phyloP scores from a whole-genome alignment of 2,113 vertebrate genomes.

The Tretioscincus oriximinensis region DNA sequence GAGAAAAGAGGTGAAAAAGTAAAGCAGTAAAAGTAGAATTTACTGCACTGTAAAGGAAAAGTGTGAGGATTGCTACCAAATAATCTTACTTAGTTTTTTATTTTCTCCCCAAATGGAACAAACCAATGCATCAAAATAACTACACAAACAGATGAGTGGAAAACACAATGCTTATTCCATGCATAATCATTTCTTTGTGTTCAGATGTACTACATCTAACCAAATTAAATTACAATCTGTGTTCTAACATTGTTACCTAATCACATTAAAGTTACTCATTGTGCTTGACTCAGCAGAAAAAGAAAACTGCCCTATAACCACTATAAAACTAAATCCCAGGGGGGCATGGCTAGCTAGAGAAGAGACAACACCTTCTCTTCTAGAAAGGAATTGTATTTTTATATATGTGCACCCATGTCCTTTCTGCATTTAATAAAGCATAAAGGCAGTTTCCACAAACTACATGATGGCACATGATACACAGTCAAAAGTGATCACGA shows the following conservation, averaged over 20 bases:
- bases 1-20: not conserved
- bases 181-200: not conserved
- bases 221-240: not conserved
- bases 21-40: not conserved
- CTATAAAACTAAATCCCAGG: no score
- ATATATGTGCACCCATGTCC: no score
- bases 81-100: fast-evolving
- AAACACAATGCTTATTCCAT: not conserved
- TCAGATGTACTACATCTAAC: no score
- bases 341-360: no score
- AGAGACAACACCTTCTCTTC: no score
- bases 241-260: not conserved
- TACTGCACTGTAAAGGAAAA: not conserved
- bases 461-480: no score
- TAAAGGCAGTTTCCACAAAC: no score
- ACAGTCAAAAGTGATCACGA: no score
- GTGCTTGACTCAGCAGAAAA: not conserved
- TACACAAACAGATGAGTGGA: not conserved
- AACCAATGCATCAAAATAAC: not conserved
- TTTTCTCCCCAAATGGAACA: not conserved
- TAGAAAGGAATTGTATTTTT: no score
- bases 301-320: no score
- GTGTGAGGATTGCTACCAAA: not conserved
- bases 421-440: no score
- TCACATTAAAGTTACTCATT: not conserved